These are phyloP conservation scores for Patiria pectinifera DNA, from an alignment of 53 echinoderm and acorn worm genomes.

Conservation along the genomic window DNA sequence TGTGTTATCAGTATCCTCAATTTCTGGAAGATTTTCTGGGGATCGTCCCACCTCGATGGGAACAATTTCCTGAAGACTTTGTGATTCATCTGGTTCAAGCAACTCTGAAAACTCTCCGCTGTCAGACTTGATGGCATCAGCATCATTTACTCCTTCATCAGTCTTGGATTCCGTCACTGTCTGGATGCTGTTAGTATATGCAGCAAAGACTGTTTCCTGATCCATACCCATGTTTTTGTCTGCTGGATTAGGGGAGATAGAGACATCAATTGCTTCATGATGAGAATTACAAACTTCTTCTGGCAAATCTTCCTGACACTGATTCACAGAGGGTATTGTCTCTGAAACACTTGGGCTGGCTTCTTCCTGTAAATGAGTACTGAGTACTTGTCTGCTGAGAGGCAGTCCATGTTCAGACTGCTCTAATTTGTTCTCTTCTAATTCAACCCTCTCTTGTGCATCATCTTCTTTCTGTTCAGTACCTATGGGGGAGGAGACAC, in stretches of 20 bases:
- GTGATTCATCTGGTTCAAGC: neutral
- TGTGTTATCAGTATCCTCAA: too few species aligned
- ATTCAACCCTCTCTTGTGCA: neutral
- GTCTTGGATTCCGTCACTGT: neutral
- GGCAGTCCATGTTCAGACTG: neutral
- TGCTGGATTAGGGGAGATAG: neutral
- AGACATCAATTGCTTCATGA: neutral
- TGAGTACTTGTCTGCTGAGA: too few species aligned
- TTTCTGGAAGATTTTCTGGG: neutral
- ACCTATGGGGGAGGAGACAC: neutral
- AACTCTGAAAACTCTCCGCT: neutral
- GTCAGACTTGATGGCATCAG: neutral
- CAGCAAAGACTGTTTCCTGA: neutral
- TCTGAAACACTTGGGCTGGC: neutral
- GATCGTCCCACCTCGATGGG: neutral
- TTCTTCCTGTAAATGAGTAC: neutral
- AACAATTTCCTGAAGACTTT: neutral
- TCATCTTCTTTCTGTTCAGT: constrained; percentile 33
- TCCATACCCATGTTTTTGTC: neutral
- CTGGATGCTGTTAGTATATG: neutral
- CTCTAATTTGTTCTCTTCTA: neutral
- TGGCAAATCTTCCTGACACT: neutral
- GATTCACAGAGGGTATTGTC: neutral
- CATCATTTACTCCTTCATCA: neutral
- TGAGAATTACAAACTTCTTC: neutral